Base-by-base conservation (phyloP, 2,888 invertebrate genomes). In the Yponomeuta malinellus region DNA sequence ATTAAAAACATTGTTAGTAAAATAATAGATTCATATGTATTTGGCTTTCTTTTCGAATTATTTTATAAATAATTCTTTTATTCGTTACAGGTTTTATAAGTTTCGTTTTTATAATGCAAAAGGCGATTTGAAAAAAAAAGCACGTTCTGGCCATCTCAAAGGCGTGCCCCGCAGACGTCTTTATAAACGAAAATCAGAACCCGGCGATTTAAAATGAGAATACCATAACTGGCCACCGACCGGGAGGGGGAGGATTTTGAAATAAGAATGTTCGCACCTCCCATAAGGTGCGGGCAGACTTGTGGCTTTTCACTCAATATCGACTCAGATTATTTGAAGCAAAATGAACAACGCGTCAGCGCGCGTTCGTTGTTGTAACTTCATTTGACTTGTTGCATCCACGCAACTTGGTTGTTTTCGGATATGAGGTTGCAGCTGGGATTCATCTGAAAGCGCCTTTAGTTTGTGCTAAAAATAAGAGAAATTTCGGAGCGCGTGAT, bases 401-500 rank as follows among this genome's bases (percentile, higher is more conserved):
- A 59, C 52, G 52, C 52, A 59, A 59, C 15, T 12, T 15, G 52
- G 43, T 8, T 5, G 52, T 59, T 12, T 15, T 59, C 52, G 52
- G 15, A 59, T 15, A 59, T 59, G 15, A 12, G 43, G 15, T 59
- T 5, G 15, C 15, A 86, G 84, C 29, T 15, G 52, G 15, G 52
- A 15, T 23, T 10, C 15, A 33, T 29, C 33, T 65, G 31, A 10
- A 29, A 65, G 33, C 65, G n/a, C 29, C 65, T 33, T 65, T 31
- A n/a, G 33, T 48, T 70, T 63, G 43, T 88, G 89, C 88, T 89
- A 86, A 90, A 92, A 91, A 89, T 87, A 88, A 88, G 91, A 91
- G 90, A 90, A 90, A 90, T 90, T 91, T 85, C 91, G 90, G 90
- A 87, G 89, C 90, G 90, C 91, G 90, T 90, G 90, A 90, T 92